These are phyloP conservation scores for Neoseiulus cucumeris DNA, from an alignment of 1,140 invertebrate genomes.

Conservation along the genomic window DNA sequence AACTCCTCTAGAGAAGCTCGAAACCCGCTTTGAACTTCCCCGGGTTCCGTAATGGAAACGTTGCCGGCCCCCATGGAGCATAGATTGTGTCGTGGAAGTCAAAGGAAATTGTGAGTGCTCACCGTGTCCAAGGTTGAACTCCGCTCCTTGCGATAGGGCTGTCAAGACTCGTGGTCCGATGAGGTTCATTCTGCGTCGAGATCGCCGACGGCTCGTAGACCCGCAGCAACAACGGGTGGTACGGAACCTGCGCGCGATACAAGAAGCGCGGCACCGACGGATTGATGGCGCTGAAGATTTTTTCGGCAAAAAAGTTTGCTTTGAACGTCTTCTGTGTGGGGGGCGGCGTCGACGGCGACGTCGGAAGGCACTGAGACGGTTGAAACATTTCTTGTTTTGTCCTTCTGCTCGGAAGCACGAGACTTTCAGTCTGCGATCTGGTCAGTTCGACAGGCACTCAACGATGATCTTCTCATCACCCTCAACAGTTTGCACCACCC, in stretches of 20 bases:
- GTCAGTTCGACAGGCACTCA: too few relatives aligned
- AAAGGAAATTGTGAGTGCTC: neutral
- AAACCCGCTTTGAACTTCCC: too few relatives aligned
- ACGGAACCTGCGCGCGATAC: neutral
- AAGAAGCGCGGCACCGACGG: neutral
- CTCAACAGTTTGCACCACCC: too few relatives aligned
- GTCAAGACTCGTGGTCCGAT: neutral
- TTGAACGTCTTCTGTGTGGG: neutral
- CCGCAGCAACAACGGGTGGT: neutral
- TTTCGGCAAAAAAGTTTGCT: conserved; percentile 10
- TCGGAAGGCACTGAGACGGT: neutral
- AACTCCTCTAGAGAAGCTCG: too few relatives aligned
- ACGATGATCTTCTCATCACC: too few relatives aligned
- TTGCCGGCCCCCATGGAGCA: too few relatives aligned
- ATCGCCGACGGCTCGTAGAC: neutral
- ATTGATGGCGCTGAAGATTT: neutral
- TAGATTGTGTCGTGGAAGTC: too few relatives aligned
- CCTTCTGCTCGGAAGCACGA: too few relatives aligned
- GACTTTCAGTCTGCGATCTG: too few relatives aligned
- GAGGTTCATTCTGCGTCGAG: neutral
- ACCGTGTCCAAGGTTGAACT: conserved; percentile 5
- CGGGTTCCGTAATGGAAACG: too few relatives aligned
- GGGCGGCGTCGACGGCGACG: neutral
- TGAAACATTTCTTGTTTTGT: too few relatives aligned
- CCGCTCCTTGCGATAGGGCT: conserved; percentile 6